Evolutionary conservation across 2,888 invertebrate genomes (phyloP).

Genomic region (Hedya salicella): DNA sequence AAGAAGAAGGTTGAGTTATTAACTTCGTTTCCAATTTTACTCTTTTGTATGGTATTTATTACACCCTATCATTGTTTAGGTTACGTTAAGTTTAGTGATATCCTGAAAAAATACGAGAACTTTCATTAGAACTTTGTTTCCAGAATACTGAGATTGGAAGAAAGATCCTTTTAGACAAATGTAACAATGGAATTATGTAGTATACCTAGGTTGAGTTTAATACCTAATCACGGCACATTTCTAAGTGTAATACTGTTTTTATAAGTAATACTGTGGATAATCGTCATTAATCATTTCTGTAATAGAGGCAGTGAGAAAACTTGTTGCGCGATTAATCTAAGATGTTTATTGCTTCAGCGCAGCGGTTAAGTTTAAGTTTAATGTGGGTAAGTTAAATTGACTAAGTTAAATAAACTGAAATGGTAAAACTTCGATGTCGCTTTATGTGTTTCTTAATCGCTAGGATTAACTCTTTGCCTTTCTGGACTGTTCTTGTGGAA

Average conservation of each 20-base stretch:
- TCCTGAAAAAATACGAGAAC: too few relatives aligned
- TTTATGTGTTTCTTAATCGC: constrained; percentile 9
- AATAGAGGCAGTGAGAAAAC: constrained; percentile 36
- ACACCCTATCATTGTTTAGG: too few relatives aligned
- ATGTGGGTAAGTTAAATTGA: constrained; percentile 39
- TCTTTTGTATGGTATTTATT: too few relatives aligned
- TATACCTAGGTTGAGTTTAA: too few relatives aligned
- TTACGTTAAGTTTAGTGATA: too few relatives aligned
- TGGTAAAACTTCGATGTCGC: constrained; percentile 31
- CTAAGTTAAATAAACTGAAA: constrained; percentile 37
- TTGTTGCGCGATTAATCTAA: constrained; percentile 43
- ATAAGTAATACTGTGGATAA: constrained; percentile 6
- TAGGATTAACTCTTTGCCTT: constrained; percentile 3
- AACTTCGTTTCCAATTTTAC: too few relatives aligned
- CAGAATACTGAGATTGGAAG: too few relatives aligned
- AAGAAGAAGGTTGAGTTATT: too few relatives aligned
- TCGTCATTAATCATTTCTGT: constrained; percentile 38
- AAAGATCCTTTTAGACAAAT: too few relatives aligned
- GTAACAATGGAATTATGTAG: too few relatives aligned
- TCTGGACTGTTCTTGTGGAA: neutral
- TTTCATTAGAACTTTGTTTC: too few relatives aligned
- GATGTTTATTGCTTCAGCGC: constrained; percentile 37
- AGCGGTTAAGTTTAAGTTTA: constrained; percentile 40
- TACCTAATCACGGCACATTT: too few relatives aligned
- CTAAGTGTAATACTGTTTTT: constrained; percentile 9